phyloP scores from a whole-genome alignment of 2,888 invertebrate genomes.

The Agrochola macilenta region DNA sequence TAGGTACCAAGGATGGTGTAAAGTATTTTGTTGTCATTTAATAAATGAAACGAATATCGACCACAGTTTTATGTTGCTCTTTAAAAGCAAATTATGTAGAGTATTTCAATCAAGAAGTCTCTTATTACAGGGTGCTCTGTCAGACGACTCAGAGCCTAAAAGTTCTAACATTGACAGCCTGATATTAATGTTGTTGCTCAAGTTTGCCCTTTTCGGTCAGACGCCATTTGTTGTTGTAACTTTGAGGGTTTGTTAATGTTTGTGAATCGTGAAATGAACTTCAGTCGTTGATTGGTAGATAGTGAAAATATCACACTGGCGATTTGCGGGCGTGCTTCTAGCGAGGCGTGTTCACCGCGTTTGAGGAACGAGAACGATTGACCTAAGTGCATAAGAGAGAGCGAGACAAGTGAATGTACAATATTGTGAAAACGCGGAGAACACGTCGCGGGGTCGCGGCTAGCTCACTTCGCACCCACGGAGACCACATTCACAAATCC shows the following conservation, averaged over 20 bases:
- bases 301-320: too few species aligned
- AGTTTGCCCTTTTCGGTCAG: slow-evolving; percentile 19
- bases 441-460: too few species aligned
- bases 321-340: too few species aligned
- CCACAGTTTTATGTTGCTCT: not conserved
- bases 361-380: too few species aligned
- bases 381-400: too few species aligned
- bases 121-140: not conserved
- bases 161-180: slow-evolving; percentile 24
- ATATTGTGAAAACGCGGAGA: too few species aligned
- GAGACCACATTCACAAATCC: too few species aligned
- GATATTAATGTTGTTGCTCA: slow-evolving; percentile 27
- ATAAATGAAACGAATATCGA: not conserved
- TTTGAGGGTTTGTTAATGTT: slow-evolving; percentile 9
- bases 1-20: not conserved
- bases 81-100: not conserved
- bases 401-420: too few species aligned
- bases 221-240: slow-evolving; percentile 34
- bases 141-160: slow-evolving; percentile 2
- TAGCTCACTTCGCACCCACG: too few species aligned
- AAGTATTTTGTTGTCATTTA: not conserved
- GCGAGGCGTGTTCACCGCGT: too few species aligned
- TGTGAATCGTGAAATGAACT: slow-evolving; percentile 3
- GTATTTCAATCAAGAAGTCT: too few species aligned
- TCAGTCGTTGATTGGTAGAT: slow-evolving; percentile 1